These are phyloP conservation scores for Endotricha flammealis DNA, from an alignment of 2,888 invertebrate genomes.

Conservation along the genomic window DNA sequence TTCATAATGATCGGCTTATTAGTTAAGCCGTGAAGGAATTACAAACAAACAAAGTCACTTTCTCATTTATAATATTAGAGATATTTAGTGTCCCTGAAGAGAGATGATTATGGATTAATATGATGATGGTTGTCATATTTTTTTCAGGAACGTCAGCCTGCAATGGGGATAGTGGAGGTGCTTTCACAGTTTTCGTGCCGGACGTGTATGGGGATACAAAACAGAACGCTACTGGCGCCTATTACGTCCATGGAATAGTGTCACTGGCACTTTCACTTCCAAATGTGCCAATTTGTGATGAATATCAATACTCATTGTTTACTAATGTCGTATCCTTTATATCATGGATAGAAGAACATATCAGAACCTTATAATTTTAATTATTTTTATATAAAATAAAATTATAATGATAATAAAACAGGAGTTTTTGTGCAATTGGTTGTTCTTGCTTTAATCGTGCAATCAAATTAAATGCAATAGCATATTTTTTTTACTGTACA, in stretches of 20 bases:
- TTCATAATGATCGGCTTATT: no score
- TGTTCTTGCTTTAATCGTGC: no score
- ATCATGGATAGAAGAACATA: constrained; percentile 35
- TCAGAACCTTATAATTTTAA: constrained; percentile 11
- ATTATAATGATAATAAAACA: no score
- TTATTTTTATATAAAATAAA: no score
- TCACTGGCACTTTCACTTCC: constrained; percentile 32
- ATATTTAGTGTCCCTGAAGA: no score
- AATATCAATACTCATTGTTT: constrained; percentile 58
- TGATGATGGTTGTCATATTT: not conserved
- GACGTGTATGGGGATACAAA: constrained; percentile 24
- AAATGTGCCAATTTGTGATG: constrained; percentile 52
- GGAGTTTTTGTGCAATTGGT: no score
- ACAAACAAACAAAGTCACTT: no score
- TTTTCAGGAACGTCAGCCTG: constrained; percentile 62
- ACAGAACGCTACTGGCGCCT: constrained; percentile 30
- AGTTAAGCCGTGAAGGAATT: no score
- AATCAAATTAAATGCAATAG: no score
- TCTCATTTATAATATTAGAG: no score
- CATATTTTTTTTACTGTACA: no score
- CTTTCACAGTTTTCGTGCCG: constrained; percentile 51
- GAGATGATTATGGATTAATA: no score
- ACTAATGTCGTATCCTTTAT: constrained; percentile 51
- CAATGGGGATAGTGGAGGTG: constrained; percentile 74
- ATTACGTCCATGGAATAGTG: constrained; percentile 43